Conservation (phyloP, 92 coral and sea anemone genomes). For the Epizoanthus illoricatus region DNA sequence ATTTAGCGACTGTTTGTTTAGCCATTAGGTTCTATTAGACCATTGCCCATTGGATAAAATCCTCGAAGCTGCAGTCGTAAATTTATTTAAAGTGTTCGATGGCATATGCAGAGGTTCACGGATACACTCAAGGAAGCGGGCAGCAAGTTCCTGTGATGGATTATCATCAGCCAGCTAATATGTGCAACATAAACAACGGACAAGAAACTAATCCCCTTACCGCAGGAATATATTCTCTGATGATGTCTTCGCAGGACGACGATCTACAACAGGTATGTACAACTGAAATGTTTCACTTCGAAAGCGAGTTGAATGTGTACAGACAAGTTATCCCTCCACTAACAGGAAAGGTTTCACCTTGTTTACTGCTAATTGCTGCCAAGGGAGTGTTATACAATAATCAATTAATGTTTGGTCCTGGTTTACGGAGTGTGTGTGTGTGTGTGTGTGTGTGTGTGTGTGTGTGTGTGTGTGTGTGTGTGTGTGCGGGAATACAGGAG, state of each 20-base stretch:
- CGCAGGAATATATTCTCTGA: constrained; percentile 74
- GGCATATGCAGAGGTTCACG: constrained; percentile 34
- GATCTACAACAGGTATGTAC: constrained; percentile 71
- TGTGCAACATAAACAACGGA: not conserved
- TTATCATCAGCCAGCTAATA: not conserved
- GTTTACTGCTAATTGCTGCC: constrained; percentile 3
- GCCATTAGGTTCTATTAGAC: not conserved
- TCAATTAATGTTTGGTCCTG: not conserved
- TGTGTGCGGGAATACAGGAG: not conserved
- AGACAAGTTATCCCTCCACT: too few species aligned
- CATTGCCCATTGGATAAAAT: not conserved
- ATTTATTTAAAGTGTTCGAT: constrained; percentile 22
- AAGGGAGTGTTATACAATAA: constrained; percentile 10
- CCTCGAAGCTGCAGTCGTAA: not conserved
- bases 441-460: not conserved
- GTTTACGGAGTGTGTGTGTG: not conserved
- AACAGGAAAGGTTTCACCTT: not conserved
- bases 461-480: too few species aligned
- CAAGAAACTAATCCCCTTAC: constrained; percentile 61
- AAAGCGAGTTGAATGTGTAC: not conserved
- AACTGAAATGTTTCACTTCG: not conserved
- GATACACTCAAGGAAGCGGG: constrained; percentile 20
- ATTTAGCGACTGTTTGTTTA: not conserved
- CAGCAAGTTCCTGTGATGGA: constrained; percentile 27
- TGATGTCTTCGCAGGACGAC: constrained; percentile 71